These are phyloP conservation scores for Eufriesea mexicana DNA, from an alignment of 1,140 invertebrate genomes.

Conservation along the genomic window DNA sequence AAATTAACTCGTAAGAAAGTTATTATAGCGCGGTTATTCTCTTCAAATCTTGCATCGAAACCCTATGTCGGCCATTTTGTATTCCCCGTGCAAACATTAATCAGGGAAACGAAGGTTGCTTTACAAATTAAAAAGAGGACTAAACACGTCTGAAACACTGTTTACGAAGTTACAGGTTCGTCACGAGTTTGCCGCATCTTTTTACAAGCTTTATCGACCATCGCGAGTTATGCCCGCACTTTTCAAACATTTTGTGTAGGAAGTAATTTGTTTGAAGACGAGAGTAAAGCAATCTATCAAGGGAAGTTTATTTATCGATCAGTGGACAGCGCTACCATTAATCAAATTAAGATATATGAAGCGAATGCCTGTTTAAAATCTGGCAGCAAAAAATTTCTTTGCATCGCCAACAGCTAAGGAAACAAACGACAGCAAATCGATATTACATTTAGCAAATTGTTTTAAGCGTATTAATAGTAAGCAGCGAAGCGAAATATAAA, in stretches of 20 bases:
- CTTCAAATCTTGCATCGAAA: not conserved
- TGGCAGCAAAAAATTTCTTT: not conserved
- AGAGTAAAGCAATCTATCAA: conserved; percentile 3
- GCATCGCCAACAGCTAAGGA: too few relatives aligned
- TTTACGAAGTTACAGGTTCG: not conserved
- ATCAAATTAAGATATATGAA: not conserved
- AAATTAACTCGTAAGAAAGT: too few relatives aligned
- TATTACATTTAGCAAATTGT: too few relatives aligned
- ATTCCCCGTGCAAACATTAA: not conserved
- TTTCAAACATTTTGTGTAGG: not conserved
- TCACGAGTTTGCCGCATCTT: not conserved
- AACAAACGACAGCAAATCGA: too few relatives aligned
- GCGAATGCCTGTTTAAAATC: not conserved
- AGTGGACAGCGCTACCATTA: not conserved
- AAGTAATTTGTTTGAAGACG: not conserved
- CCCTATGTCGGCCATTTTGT: not conserved
- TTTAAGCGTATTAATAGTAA: too few relatives aligned
- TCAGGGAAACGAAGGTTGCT: not conserved
- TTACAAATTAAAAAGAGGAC: not conserved
- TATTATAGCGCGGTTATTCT: too few relatives aligned
- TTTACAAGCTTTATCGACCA: not conserved
- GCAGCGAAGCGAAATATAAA: too few relatives aligned
- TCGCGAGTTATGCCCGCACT: not conserved
- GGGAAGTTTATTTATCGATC: not conserved
- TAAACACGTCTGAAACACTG: not conserved